Evolutionary conservation across 2,888 invertebrate genomes (phyloP).

Genomic region (Epirrita christyi): DNA sequence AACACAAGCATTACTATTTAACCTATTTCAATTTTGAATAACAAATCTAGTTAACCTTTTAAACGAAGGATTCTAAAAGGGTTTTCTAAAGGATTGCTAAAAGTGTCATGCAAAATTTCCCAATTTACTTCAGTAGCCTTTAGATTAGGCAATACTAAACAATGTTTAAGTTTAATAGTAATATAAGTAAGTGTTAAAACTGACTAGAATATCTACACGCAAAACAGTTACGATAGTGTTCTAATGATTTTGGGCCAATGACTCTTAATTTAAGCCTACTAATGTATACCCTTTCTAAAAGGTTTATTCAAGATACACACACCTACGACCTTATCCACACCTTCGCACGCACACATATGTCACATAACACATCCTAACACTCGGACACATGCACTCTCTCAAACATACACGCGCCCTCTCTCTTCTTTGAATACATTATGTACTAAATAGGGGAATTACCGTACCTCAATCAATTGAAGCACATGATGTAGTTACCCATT

Average conservation of each 20-base stretch:
- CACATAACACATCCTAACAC: too few relatives aligned
- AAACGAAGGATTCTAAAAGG: conserved; percentile 30
- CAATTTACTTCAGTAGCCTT: conserved; percentile 12
- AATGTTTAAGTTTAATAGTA: conserved; percentile 13
- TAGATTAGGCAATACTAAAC: conserved; percentile 5
- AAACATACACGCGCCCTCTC: too few relatives aligned
- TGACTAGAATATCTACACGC: conserved; percentile 35
- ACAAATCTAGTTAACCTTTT: conserved; percentile 12
- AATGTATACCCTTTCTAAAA: not conserved
- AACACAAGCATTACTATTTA: conserved; percentile 18
- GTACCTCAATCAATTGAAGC: too few relatives aligned
- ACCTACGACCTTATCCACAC: too few relatives aligned
- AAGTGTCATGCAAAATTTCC: conserved; percentile 35
- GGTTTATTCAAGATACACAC: too few relatives aligned
- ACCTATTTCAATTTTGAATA: conserved; percentile 27
- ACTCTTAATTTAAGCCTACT: conserved; percentile 2
- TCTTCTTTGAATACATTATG: too few relatives aligned
- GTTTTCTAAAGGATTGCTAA: conserved; percentile 33
- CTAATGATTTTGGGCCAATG: conserved; percentile 23
- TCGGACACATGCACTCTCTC: too few relatives aligned
- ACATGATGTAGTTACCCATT: too few relatives aligned
- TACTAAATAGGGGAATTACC: too few relatives aligned
- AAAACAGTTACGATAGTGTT: conserved; percentile 28
- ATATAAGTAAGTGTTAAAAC: conserved; percentile 24
- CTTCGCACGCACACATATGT: too few relatives aligned